Evolutionary conservation across 2,113 vertebrate genomes (phyloP).

Genomic region (Prochilodus magdalenae): DNA sequence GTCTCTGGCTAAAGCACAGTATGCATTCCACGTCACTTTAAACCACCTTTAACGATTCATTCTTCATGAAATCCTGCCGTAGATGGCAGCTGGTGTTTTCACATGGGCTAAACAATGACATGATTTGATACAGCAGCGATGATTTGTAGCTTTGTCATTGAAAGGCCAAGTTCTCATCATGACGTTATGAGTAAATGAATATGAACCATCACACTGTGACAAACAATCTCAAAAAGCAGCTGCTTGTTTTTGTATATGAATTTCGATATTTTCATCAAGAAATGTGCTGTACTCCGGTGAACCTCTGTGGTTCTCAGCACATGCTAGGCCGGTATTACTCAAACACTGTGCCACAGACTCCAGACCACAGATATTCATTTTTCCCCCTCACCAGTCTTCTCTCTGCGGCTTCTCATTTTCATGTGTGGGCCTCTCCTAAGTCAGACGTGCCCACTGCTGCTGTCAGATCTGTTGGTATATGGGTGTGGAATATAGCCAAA

Average conservation of each 20-base stretch:
- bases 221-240: not conserved
- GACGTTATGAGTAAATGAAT: not conserved
- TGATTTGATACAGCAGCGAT: not conserved
- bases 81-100: too few species aligned
- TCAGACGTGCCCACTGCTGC: not conserved
- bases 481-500: not conserved
- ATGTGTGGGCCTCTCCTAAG: not conserved
- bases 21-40: too few species aligned
- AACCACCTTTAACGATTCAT: too few species aligned
- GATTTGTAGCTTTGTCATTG: not conserved
- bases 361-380: constrained; percentile 25
- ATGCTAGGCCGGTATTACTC: constrained; percentile 18
- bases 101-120: too few species aligned
- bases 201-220: not conserved
- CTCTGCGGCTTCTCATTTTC: not conserved
- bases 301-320: constrained; percentile 18
- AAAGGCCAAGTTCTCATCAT: not conserved
- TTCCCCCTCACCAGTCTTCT: not conserved
- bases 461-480: not conserved
- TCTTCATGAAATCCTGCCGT: too few species aligned
- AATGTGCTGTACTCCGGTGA: not conserved
- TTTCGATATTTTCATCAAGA: constrained; percentile 6
- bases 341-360: constrained; percentile 7
- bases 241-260: not conserved
- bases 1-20: too few species aligned